Evolutionary conservation across 2,888 invertebrate genomes (phyloP).

Genomic region (Kuschelorhynchus macadamiae): DNA sequence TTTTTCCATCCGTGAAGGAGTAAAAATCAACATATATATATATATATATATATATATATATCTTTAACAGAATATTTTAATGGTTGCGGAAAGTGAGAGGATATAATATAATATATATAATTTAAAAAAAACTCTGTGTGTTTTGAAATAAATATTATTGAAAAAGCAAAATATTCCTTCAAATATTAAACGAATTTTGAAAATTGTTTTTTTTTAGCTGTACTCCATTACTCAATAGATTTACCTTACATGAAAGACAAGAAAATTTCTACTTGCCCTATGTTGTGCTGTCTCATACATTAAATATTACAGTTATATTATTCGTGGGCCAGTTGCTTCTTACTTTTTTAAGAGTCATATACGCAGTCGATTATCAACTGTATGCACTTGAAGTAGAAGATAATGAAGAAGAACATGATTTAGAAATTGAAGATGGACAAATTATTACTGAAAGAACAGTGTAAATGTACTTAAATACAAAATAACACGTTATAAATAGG

Average conservation of each 20-base stretch:
- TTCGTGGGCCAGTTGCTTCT: slow-evolving; percentile 56
- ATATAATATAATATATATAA: too few relatives aligned
- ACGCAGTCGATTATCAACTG: slow-evolving; percentile 56
- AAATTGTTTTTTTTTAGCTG: slow-evolving; percentile 58
- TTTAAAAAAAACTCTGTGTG: too few relatives aligned
- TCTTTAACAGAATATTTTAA: too few relatives aligned
- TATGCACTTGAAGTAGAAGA: slow-evolving; percentile 31
- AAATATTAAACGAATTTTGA: too few relatives aligned
- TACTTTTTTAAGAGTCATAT: slow-evolving; percentile 55
- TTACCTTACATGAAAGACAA: slow-evolving; percentile 55
- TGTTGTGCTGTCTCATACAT: slow-evolving; percentile 36
- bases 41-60: too few relatives aligned
- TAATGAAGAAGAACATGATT: slow-evolving; percentile 24
- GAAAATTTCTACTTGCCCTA: slow-evolving; percentile 38
- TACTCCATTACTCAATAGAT: slow-evolving; percentile 55
- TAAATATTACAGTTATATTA: slow-evolving; percentile 47
- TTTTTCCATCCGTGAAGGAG: too few relatives aligned
- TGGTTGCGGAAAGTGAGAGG: too few relatives aligned
- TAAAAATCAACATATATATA: too few relatives aligned
- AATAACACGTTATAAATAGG: too few relatives aligned
- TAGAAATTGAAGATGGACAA: slow-evolving; percentile 34
- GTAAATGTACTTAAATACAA: background rate
- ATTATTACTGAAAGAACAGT: slow-evolving; percentile 14
- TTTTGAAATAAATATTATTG: too few relatives aligned
- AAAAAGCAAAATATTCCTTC: too few relatives aligned